phyloP scores from a whole-genome alignment of 2,888 invertebrate species.

The Parochlus steinenii region DNA sequence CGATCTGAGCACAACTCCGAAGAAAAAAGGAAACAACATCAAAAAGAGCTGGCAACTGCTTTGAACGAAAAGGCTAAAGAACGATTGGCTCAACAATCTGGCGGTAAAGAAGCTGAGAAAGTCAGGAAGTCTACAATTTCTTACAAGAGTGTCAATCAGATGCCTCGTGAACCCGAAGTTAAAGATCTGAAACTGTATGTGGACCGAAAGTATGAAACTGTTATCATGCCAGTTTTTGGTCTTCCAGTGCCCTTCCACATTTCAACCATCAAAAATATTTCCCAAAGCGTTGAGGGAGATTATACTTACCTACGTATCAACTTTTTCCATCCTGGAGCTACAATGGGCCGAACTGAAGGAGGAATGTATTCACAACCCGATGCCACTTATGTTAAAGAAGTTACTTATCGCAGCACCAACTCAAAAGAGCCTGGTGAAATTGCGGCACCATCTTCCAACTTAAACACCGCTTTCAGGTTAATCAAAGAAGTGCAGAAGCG shows the following conservation, averaged over 20 bases:
- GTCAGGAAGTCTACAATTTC: constrained; percentile 88
- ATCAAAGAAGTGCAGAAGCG: constrained; percentile 99
- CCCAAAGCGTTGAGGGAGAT: constrained; percentile 96
- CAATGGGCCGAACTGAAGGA: constrained; percentile 87
- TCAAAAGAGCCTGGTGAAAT: constrained; percentile 93
- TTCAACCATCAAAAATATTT: constrained; percentile 97
- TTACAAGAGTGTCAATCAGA: constrained; percentile 79
- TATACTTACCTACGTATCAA: constrained; percentile 96
- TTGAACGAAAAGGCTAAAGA: constrained; percentile 88
- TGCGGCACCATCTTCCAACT: constrained; percentile 83
- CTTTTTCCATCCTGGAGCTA: constrained; percentile 96
- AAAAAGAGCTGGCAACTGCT: constrained; percentile 78
- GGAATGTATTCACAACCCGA: constrained; percentile 86
- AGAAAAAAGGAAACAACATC: constrained; percentile 93
- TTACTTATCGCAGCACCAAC: constrained; percentile 96
- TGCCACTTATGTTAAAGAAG: constrained; percentile 95
- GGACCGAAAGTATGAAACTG: constrained; percentile 92
- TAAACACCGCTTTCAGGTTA: constrained; percentile 90
- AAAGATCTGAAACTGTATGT: constrained; percentile 89
- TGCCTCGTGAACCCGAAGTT: constrained; percentile 88
- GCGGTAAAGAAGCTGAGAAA: constrained; percentile 74
- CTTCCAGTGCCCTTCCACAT: constrained; percentile 96
- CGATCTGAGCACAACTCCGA: constrained; percentile 90
- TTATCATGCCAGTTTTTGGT: constrained; percentile 95
- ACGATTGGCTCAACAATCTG: constrained; percentile 72